Conservation (phyloP, 2,888 invertebrate genomes). For the Marasmarcha lunaedactyla region DNA sequence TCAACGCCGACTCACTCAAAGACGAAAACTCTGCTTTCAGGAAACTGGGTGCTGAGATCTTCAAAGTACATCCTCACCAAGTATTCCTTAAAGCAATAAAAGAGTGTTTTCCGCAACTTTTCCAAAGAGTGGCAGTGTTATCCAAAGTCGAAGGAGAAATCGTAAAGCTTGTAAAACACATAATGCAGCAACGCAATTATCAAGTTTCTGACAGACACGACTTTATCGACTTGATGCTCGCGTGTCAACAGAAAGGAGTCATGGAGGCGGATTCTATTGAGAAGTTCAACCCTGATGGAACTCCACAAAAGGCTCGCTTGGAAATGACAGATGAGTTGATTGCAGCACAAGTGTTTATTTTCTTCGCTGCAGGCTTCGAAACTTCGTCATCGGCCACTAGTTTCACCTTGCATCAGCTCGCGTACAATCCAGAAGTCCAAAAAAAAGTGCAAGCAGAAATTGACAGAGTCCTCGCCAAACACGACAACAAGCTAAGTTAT, state of each 20-base stretch:
- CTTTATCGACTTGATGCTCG: slow-evolving; percentile 25
- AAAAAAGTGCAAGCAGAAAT: slow-evolving; percentile 29
- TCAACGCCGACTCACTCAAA: slow-evolving; percentile 24
- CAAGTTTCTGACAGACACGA: slow-evolving; percentile 22
- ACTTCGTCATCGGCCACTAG: slow-evolving; percentile 31
- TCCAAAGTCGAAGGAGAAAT: slow-evolving; percentile 17
- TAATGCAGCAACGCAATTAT: slow-evolving; percentile 21
- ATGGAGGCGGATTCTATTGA: slow-evolving; percentile 25
- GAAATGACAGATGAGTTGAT: slow-evolving; percentile 22
- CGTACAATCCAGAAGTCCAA: slow-evolving; percentile 32
- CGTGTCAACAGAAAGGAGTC: slow-evolving; percentile 22
- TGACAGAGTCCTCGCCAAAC: slow-evolving; percentile 21
- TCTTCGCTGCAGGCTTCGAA: slow-evolving; percentile 37
- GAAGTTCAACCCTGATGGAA: slow-evolving; percentile 19
- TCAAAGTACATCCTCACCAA: slow-evolving; percentile 17
- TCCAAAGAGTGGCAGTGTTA: slow-evolving; percentile 17
- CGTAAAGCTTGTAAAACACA: slow-evolving; percentile 15
- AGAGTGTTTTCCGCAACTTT: slow-evolving; percentile 18
- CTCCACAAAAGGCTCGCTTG: slow-evolving; percentile 18
- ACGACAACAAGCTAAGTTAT: slow-evolving; percentile 23
- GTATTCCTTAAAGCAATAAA: slow-evolving; percentile 18
- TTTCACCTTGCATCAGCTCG: slow-evolving; percentile 31
- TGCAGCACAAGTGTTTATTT: slow-evolving; percentile 24
- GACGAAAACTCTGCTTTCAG: slow-evolving; percentile 25
- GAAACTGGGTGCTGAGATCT: slow-evolving; percentile 19